Conservation (phyloP, 2,888 invertebrate genomes). For the Pristionchus exspectatus region DNA sequence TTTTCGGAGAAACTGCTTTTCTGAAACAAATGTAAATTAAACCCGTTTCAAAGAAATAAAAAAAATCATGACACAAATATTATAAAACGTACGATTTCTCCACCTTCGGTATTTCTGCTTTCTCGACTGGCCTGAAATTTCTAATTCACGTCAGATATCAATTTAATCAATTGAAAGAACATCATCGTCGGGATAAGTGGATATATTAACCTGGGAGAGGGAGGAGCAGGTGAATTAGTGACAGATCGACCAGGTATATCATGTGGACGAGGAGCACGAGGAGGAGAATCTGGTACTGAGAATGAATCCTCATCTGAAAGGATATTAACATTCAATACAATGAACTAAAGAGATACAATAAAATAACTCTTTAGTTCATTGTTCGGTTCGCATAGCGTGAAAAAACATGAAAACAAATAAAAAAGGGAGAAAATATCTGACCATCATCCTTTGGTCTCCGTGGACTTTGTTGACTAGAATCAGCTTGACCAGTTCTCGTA, state of each 20-base stretch:
- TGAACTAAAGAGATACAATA: background rate
- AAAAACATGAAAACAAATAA: background rate
- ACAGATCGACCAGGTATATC: slow-evolving; percentile 38
- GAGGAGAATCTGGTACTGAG: slow-evolving; percentile 51
- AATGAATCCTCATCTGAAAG: slow-evolving; percentile 46
- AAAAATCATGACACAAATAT: background rate
- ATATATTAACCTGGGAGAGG: slow-evolving; percentile 10
- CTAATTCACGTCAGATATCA: background rate
- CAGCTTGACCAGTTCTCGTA: background rate
- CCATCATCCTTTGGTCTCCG: slow-evolving; percentile 30
- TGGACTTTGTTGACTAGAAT: slow-evolving; percentile 39
- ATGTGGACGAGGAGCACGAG: slow-evolving; percentile 45
- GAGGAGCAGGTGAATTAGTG: slow-evolving; percentile 51
- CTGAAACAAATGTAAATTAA: background rate
- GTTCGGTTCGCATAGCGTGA: no score
- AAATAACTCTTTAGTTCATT: no score
- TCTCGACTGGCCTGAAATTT: background rate
- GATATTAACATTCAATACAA: background rate
- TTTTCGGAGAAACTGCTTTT: slow-evolving; percentile 12
- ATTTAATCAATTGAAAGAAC: background rate
- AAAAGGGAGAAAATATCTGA: background rate
- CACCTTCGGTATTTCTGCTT: background rate
- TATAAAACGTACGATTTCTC: background rate
- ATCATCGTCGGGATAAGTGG: background rate
- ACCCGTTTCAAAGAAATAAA: no score